These are phyloP conservation scores for Notospermus geniculatus DNA, from an alignment of 1,140 invertebrate species.

Conservation along the genomic window DNA sequence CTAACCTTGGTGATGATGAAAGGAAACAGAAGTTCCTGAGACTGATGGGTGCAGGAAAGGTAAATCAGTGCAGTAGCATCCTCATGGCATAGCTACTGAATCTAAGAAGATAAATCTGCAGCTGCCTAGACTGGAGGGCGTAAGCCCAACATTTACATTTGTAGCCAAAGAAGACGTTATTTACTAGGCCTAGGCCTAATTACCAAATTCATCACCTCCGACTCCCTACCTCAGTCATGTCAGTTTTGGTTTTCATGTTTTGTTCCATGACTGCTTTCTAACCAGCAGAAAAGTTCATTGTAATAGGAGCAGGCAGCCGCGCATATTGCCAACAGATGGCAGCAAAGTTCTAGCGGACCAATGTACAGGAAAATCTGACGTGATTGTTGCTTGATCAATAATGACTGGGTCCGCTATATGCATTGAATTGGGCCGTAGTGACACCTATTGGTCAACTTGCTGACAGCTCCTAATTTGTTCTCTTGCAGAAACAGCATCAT, in stretches of 20 bases:
- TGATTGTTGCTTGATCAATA: too few species aligned
- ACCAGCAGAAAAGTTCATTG: constrained; percentile 6
- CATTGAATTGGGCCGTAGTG: neutral
- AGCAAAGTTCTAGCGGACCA: too few species aligned
- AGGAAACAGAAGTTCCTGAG: constrained; percentile 49
- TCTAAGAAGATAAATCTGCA: neutral
- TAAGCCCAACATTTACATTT: constrained; percentile 7
- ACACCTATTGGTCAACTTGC: neutral
- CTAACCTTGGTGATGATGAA: constrained; percentile 47
- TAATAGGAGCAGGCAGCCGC: too few species aligned
- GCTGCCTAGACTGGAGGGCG: neutral
- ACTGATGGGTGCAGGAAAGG: constrained; percentile 49
- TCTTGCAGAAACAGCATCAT: constrained; percentile 47
- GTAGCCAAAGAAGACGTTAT: too few species aligned
- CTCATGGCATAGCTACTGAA: neutral
- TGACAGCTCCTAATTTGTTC: constrained; percentile 13
- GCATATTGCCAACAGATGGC: too few species aligned
- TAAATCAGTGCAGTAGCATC: constrained; percentile 8
- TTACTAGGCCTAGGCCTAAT: neutral
- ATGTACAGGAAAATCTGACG: too few species aligned
- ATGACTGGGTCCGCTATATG: too few species aligned
- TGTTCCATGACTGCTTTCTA: too few species aligned
- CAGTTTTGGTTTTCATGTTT: too few species aligned
- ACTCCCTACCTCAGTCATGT: too few species aligned
- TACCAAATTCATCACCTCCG: too few species aligned